phyloP scores from a whole-genome alignment of 1,140 invertebrate genomes.

The Coboldia fuscipes region DNA sequence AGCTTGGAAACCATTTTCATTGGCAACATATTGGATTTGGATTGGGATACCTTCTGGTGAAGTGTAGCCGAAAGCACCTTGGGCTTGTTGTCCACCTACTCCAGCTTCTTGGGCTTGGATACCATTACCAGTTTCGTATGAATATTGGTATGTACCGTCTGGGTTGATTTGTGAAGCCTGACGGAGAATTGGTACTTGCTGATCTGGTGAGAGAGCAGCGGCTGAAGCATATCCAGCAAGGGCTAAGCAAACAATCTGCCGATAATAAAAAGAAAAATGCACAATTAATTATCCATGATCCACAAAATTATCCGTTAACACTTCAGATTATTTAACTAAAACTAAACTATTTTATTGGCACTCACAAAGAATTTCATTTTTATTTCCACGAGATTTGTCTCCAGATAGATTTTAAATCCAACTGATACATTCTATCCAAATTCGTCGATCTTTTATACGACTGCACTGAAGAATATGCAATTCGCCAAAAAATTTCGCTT shows the following conservation, averaged over 20 bases:
- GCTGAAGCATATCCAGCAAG: background rate
- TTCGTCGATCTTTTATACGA: too few species aligned
- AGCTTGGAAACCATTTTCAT: slow-evolving; percentile 2
- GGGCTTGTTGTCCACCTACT: slow-evolving; percentile 26
- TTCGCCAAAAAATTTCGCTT: too few species aligned
- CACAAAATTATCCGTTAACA: too few species aligned
- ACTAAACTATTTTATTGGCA: too few species aligned
- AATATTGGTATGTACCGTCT: slow-evolving; percentile 10
- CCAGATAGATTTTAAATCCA: too few species aligned
- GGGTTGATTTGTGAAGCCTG: background rate
- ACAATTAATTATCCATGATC: slow-evolving; percentile 1
- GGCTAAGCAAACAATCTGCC: background rate
- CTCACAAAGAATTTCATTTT: too few species aligned
- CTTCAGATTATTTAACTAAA: too few species aligned
- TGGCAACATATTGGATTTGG: background rate
- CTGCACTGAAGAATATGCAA: too few species aligned
- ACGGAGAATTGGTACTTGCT: background rate
- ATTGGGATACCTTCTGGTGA: background rate
- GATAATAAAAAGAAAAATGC: slow-evolving; percentile 1
- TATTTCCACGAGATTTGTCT: too few species aligned
- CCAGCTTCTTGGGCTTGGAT: background rate
- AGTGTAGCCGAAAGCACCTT: slow-evolving; percentile 31
- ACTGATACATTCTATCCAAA: too few species aligned
- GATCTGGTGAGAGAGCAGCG: background rate
- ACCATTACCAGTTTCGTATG: slow-evolving; percentile 26